phyloP scores from a whole-genome alignment of 2,797 vertebrate species.

The Psittacula derbiana region DNA sequence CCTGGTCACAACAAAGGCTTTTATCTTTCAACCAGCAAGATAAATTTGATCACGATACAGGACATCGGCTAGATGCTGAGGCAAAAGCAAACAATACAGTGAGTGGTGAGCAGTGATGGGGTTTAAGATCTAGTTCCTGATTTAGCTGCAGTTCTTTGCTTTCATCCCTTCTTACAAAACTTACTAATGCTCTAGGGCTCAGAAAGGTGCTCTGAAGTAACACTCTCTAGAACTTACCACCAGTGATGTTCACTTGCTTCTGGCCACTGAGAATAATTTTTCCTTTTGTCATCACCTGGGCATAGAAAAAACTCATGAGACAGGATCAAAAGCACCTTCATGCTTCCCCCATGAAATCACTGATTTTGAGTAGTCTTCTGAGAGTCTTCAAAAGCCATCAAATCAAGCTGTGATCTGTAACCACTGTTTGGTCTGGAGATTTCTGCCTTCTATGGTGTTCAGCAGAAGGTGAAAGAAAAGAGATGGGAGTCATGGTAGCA shows the following conservation, averaged over 20 bases:
- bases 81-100: background rate
- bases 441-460: background rate
- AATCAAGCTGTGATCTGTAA: background rate
- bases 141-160: background rate
- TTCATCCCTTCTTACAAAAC: background rate
- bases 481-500: background rate
- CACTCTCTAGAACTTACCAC: background rate
- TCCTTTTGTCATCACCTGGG: conserved; percentile 49
- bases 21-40: background rate
- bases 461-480: background rate
- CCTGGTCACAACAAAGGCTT: background rate
- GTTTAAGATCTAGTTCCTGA: background rate
- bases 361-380: background rate
- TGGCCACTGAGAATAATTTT: conserved; percentile 48
- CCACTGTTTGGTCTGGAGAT: background rate
- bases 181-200: background rate
- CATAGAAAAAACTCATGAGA: background rate
- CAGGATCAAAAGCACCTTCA: background rate
- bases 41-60: background rate
- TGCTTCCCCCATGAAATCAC: background rate
- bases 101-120: background rate
- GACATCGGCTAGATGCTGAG: background rate
- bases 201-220: background rate
- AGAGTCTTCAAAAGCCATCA: background rate
- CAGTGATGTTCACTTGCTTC: conserved; percentile 12